Base-by-base conservation (phyloP, 35 echinoderm and acorn worm genomes). In the Strongylocentrotus purpuratus region DNA sequence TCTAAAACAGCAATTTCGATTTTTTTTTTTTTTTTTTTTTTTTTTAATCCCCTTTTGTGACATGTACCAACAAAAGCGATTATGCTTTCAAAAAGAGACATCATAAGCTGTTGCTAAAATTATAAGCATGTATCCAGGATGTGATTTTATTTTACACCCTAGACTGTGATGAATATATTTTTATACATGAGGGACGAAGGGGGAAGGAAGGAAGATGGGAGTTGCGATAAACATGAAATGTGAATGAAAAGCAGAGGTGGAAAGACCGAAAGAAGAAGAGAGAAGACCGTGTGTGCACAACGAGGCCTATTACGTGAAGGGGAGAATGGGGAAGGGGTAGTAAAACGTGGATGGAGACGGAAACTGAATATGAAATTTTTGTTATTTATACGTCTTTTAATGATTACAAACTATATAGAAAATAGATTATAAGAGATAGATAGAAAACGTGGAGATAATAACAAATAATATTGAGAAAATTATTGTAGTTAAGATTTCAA, bases 131-230 rank as follows among this genome's bases (percentile, higher is more conserved):
- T 78, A 78, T 78, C 65, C 65, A 78, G 65, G 65, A 78, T 78
- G 65, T 78, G 22, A 78, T 78, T 28, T 78, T 78, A 59, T 59
- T 78, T 22, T 78, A 5, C 22, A 78, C 65, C 65, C 65, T 22
- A 22, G 28, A 18, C 7, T 78, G 65, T 78, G 20, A 78, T 78
- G 25, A 78, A n/a, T 78, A n/a, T 78, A 4, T 78, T 78, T 28
- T 78, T 78, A 28, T n/a, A 78, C 22, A 78, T 22, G 65, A 78
- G 65, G 65, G 65, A 78, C 65, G 28, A n/a, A 78, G 4, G 65
- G 65, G 65, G 65, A 78, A 78, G 65, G 65, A 78, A 78, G 65
- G 65, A 78, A 78, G 28, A 78, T 78, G 65, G 65, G 65, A 78
- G 18, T 78, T 6, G 65, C 22, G 65, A 78, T 78, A 78, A 78